Base-by-base conservation (phyloP, 35 echinoderm and acorn worm genomes). In the Amphiura filiformis region DNA sequence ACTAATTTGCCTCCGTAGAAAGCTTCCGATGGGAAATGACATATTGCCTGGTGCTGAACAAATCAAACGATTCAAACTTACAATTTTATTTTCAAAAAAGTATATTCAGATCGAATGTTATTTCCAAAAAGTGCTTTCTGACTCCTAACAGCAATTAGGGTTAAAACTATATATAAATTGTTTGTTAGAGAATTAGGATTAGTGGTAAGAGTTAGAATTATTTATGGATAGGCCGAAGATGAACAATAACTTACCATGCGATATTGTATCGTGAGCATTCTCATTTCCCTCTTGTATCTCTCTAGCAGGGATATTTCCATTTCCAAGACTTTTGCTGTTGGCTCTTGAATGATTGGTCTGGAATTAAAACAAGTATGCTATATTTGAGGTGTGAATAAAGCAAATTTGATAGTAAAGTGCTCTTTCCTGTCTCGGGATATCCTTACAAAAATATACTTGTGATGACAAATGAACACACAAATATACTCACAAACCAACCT, bases 331-430 rank as follows among this genome's bases (percentile, higher is more conserved):
- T 39, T 80, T 0, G 95, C 91, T 39, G 89, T 90, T 0, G 84
- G 75, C 76, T 97, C 95, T 36, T 76, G 80, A 39, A 97, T 90
- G 39, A 97, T 97, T 20, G 95, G 91, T 65, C 94, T 96, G 57
- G 7, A 77, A 57, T 31, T 0, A 28, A 30, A 65, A 83, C 1
- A 87, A 78, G 32, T 23, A 41, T 31, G 34, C 34, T 36, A 0
- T 56, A 76, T 5, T 76, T 1, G 35, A 9, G 22, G 7, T 13
- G 5, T 31, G n/a, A n/a, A n/a, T n/a, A n/a, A n/a, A n/a, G n/a
- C n/a, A n/a, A n/a, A n/a, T n/a, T n/a, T n/a, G n/a, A n/a, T n/a
- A n/a, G n/a, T n/a, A n/a, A n/a, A n/a, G n/a, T n/a, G n/a, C n/a
- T n/a, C n/a, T n/a, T n/a, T n/a, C n/a, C n/a, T n/a, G n/a, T n/a